Evolutionary conservation across 2,797 vertebrate genomes (phyloP).

Genomic region (Peromyscus eremicus): DNA sequence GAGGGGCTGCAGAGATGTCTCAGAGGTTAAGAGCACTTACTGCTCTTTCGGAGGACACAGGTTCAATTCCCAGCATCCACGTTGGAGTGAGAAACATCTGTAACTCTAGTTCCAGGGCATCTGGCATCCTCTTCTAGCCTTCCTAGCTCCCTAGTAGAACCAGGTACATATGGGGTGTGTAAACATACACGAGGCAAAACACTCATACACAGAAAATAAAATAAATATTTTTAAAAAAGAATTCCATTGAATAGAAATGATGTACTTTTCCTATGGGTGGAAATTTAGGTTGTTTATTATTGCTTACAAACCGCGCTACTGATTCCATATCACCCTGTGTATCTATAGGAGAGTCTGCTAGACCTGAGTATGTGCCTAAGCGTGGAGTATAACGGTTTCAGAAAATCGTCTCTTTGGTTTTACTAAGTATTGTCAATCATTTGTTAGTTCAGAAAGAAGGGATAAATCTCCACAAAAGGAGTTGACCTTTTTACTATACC

Average conservation of each 20-base stretch:
- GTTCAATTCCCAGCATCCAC: background rate
- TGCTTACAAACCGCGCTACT: background rate
- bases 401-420: background rate
- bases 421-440: background rate
- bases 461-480: conserved; percentile 7
- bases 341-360: background rate
- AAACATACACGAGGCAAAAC: background rate
- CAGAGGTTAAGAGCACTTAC: background rate
- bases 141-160: too few relatives aligned
- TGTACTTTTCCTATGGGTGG: background rate
- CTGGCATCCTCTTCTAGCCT: background rate
- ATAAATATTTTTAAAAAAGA: background rate
- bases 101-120: background rate
- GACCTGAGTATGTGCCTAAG: background rate
- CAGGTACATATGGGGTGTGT: background rate
- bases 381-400: background rate
- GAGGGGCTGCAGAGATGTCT: background rate
- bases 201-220: background rate
- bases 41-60: background rate
- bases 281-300: background rate
- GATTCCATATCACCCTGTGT: background rate
- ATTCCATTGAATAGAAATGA: background rate
- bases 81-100: background rate
- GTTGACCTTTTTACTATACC: background rate
- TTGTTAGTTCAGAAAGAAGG: background rate